A percentile compares a stretch with the other conserved stretches of the same genome.
phyloP scores from a whole-genome alignment of 2,797 vertebrate genomes.

The Melanotaenia nigrans region DNA sequence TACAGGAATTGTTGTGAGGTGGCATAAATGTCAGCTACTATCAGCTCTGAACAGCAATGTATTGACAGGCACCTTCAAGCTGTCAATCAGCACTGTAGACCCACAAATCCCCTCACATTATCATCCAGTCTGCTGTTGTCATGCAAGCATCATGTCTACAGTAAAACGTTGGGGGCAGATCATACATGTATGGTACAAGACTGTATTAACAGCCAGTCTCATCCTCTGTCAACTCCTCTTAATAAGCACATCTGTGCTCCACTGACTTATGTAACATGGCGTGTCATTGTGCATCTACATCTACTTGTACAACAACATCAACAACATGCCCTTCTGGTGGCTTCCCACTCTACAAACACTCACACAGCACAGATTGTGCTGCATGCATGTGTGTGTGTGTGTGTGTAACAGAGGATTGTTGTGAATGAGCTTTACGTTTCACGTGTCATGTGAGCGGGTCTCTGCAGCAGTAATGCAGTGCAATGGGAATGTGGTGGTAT shows the following conservation, averaged over 20 bases:
- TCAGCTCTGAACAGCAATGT: slow-evolving; percentile 42
- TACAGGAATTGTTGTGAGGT: slow-evolving; percentile 17
- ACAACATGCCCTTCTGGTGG: slow-evolving; percentile 42
- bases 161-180: slow-evolving; percentile 46
- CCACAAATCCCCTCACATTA: slow-evolving; percentile 44
- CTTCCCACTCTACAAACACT: not conserved
- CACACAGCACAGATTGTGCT: slow-evolving; percentile 13
- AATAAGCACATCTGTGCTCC: slow-evolving; percentile 63
- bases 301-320: slow-evolving; percentile 52
- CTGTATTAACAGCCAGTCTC: slow-evolving; percentile 63
- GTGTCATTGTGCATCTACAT: slow-evolving; percentile 63
- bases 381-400: not conserved
- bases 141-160: slow-evolving; percentile 35
- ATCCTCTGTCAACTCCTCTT: slow-evolving; percentile 60
- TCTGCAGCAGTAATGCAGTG: slow-evolving; percentile 40
- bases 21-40: slow-evolving; percentile 35
- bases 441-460: slow-evolving; percentile 26
- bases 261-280: slow-evolving; percentile 72
- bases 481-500: slow-evolving; percentile 53
- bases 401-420: slow-evolving; percentile 15
- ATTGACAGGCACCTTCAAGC: slow-evolving; percentile 65
- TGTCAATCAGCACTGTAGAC: slow-evolving; percentile 59
- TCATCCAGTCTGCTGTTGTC: slow-evolving; percentile 51
- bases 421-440: slow-evolving; percentile 43
- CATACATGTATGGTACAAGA: slow-evolving; percentile 51